These are phyloP conservation scores for Clinocottus analis DNA, from an alignment of 2,113 vertebrate species.

Conservation along the genomic window DNA sequence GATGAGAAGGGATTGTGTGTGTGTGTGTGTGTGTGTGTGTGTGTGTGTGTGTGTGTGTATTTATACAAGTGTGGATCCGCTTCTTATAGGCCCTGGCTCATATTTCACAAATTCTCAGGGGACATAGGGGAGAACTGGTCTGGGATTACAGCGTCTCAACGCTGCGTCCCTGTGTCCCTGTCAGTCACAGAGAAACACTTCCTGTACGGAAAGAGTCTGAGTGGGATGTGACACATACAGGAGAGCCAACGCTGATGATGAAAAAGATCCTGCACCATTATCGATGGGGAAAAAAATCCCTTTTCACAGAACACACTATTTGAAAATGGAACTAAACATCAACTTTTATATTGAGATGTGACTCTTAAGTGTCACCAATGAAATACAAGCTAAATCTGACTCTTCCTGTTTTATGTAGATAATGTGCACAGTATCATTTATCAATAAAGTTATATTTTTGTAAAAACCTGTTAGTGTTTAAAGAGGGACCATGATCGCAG, in stretches of 20 bases:
- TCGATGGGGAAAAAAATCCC: slow-evolving; percentile 9
- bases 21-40: slow-evolving; percentile 13
- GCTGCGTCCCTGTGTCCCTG: slow-evolving; percentile 56
- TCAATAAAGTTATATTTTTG: neutral
- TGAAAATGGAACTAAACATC: slow-evolving; percentile 29
- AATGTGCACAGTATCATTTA: neutral
- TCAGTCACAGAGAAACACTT: slow-evolving; percentile 66
- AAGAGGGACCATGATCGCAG: slow-evolving; percentile 6
- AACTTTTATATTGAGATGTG: slow-evolving; percentile 25
- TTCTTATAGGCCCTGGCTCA: slow-evolving; percentile 47
- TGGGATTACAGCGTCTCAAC: slow-evolving; percentile 55
- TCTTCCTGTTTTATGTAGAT: slow-evolving; percentile 24
- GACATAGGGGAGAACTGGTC: slow-evolving; percentile 62
- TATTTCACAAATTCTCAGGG: slow-evolving; percentile 61
- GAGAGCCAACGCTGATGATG: slow-evolving; percentile 42
- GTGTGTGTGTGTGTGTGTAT: slow-evolving; percentile 16
- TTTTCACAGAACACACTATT: slow-evolving; percentile 54
- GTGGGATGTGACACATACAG: slow-evolving; percentile 32
- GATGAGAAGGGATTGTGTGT: neutral
- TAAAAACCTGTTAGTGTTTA: neutral
- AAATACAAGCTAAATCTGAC: slow-evolving; percentile 24
- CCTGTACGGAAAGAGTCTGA: slow-evolving; percentile 42
- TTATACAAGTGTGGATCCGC: slow-evolving; percentile 17
- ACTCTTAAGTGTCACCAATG: slow-evolving; percentile 20
- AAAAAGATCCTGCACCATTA: slow-evolving; percentile 27